A percentile compares a stretch with the other conserved stretches of the same genome.
These are phyloP conservation scores for Holothuria leucospilota DNA, from an alignment of 53 echinoderm and acorn worm species.

Conservation along the genomic window DNA sequence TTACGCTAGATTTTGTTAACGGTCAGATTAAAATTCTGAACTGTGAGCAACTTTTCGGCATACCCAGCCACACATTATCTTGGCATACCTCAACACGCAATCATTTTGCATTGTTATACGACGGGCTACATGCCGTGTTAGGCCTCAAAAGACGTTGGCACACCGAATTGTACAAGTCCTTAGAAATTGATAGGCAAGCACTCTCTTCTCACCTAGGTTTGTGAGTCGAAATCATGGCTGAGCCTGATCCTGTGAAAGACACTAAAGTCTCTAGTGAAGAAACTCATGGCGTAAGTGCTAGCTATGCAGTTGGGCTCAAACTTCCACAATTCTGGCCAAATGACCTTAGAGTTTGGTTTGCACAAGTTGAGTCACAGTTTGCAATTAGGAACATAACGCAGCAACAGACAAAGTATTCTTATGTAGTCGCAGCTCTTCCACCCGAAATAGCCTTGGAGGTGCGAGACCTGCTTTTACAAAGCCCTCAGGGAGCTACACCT, in stretches of 20 bases:
- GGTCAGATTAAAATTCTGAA: not conserved
- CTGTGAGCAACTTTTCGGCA: not conserved
- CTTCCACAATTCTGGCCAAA: conserved; percentile 55
- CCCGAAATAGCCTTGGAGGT: conserved; percentile 61
- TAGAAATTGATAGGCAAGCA: not conserved
- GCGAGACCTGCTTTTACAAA: conserved; percentile 34
- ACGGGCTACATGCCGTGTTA: conserved; percentile 47
- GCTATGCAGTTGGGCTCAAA: conserved; percentile 36
- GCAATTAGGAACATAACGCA: conserved; percentile 32
- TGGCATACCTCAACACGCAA: conserved; percentile 11
- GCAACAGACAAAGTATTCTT: conserved; percentile 25
- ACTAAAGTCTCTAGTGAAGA: not conserved
- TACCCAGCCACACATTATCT: not conserved
- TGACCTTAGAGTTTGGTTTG: conserved; percentile 49
- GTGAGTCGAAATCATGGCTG: not conserved
- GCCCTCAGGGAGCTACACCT: not conserved
- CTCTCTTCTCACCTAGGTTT: not conserved
- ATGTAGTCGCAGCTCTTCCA: conserved; percentile 55
- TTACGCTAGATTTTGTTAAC: not conserved
- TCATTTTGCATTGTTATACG: conserved; percentile 38
- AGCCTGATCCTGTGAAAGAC: not conserved
- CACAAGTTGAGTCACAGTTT: conserved; percentile 56
- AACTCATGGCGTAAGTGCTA: not conserved
- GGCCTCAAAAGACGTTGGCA: conserved; percentile 33
- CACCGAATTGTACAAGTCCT: not conserved